Evolutionary conservation across 2,797 vertebrate species (phyloP).

Genomic region (Coreius guichenoti): DNA sequence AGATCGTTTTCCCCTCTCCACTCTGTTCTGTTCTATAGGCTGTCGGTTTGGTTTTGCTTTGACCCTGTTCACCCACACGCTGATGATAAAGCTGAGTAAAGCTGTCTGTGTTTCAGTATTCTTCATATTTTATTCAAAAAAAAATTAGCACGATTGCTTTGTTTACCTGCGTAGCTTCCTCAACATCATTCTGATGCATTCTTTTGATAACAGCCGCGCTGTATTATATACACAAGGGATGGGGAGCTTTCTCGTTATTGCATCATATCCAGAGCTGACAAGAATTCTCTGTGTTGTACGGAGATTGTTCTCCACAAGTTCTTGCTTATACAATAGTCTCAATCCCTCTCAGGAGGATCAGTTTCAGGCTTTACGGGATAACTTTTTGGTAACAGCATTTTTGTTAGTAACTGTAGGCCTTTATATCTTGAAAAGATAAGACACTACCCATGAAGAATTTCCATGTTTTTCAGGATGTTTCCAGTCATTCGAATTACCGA

Average conservation of each 20-base stretch:
- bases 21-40: neutral
- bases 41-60: neutral
- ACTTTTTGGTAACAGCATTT: neutral
- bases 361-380: neutral
- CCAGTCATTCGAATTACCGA: neutral
- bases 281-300: constrained; percentile 63
- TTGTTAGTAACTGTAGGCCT: neutral
- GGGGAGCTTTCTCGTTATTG: constrained; percentile 70
- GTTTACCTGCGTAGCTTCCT: constrained; percentile 36
- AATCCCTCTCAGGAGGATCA: neutral
- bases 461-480: neutral
- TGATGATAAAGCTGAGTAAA: neutral
- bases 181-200: constrained; percentile 23
- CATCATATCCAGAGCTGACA: constrained; percentile 69
- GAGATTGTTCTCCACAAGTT: constrained; percentile 40
- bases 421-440: neutral
- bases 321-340: constrained; percentile 10
- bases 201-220: constrained; percentile 63
- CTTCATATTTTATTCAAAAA: constrained; percentile 28
- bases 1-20: neutral
- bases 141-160: constrained; percentile 27
- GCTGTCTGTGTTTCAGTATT: neutral
- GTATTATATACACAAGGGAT: constrained; percentile 48
- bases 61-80: neutral
- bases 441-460: neutral